A percentile compares a stretch with the other conserved stretches of the same genome.
phyloP scores from a whole-genome alignment of 2,113 vertebrate species.

The Ciconia boyciana region DNA sequence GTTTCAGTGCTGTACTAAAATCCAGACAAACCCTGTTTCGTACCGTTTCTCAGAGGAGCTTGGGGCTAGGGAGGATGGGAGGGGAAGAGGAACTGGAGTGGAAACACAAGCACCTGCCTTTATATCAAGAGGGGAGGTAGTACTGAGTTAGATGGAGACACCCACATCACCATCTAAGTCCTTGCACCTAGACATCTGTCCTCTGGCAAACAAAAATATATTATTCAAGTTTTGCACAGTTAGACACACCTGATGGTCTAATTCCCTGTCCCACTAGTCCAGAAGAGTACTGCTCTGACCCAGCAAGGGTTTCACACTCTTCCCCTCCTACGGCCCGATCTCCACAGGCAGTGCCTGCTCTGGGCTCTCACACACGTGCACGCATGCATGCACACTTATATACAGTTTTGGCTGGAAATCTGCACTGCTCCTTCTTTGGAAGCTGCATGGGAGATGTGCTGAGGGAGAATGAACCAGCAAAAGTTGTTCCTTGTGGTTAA shows the following conservation, averaged over 20 bases:
- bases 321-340: accelerated
- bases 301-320: background rate
- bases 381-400: accelerated
- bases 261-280: background rate
- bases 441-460: background rate
- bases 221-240: background rate
- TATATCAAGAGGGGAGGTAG: background rate
- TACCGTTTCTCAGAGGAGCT: background rate
- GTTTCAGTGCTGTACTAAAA: background rate
- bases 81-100: background rate
- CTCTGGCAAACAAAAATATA: background rate
- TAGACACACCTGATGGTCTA: background rate
- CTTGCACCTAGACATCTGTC: background rate
- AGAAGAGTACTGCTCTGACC: background rate
- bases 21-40: background rate
- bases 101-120: background rate
- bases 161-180: too few relatives aligned
- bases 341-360: background rate
- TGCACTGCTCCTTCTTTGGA: background rate
- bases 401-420: background rate
- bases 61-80: background rate
- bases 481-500: background rate
- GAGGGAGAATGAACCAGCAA: background rate
- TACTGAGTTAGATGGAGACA: background rate
- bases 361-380: background rate